phyloP scores from a whole-genome alignment of 2,797 vertebrate genomes.

The Gymnoscopelus microlampas region DNA sequence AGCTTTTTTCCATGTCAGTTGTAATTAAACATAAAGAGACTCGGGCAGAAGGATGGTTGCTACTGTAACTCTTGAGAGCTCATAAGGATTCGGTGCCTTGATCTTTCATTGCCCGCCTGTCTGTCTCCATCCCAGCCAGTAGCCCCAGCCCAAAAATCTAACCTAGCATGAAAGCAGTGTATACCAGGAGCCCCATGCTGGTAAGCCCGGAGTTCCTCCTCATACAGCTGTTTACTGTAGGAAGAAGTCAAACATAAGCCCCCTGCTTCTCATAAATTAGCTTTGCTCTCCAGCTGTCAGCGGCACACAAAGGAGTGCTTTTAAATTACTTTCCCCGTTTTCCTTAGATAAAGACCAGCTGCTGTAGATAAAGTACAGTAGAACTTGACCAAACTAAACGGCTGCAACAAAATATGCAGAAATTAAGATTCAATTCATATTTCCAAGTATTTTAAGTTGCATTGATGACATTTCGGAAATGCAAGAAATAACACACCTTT shows the following conservation, averaged over 20 bases:
- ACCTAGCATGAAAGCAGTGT: constrained; percentile 46
- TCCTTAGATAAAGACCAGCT: constrained; percentile 7
- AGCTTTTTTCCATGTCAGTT: constrained; percentile 55
- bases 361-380: constrained; percentile 7
- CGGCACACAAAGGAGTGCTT: constrained; percentile 22
- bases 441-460: too few relatives aligned
- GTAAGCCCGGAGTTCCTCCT: constrained; percentile 64
- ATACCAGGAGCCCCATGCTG: constrained; percentile 51
- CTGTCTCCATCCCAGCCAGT: constrained; percentile 58
- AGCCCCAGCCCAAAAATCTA: constrained; percentile 30
- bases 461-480: too few relatives aligned
- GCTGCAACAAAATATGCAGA: background rate
- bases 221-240: constrained; percentile 75
- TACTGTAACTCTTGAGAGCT: constrained; percentile 47
- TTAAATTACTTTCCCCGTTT: background rate
- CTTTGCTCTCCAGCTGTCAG: constrained; percentile 39
- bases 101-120: constrained; percentile 71
- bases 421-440: background rate
- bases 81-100: constrained; percentile 61
- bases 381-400: background rate
- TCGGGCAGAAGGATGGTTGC: constrained; percentile 48
- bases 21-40: constrained; percentile 69
- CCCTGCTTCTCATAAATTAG: constrained; percentile 35
- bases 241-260: constrained; percentile 65
- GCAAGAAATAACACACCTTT: too few relatives aligned